A percentile compares a stretch with the other conserved stretches of the same genome.
Evolutionary conservation across 2,113 vertebrate genomes (phyloP).

Genomic region (Plestiodon gilberti): DNA sequence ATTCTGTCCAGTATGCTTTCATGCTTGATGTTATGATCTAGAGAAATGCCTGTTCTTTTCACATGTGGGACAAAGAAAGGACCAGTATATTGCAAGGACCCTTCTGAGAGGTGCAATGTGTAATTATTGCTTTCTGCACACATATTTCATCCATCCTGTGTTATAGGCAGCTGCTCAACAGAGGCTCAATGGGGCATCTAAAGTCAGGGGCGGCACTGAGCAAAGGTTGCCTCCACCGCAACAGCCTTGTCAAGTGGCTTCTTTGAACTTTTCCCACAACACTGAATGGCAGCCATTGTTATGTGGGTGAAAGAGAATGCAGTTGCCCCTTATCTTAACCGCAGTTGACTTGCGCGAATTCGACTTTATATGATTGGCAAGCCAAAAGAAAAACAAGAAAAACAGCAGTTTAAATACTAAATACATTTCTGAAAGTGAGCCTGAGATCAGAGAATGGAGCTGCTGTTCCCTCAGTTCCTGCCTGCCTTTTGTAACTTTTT

Average conservation of each 20-base stretch:
- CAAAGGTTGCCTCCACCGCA: neutral
- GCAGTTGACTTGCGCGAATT: too few relatives aligned
- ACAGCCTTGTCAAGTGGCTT: neutral
- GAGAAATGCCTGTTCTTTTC: neutral
- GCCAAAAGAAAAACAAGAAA: too few relatives aligned
- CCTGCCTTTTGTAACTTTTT: too few relatives aligned
- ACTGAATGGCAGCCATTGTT: neutral
- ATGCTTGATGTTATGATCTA: neutral
- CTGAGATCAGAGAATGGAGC: too few relatives aligned
- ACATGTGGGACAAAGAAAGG: neutral
- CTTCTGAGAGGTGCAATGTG: neutral
- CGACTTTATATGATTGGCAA: too few relatives aligned
- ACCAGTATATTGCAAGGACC: neutral
- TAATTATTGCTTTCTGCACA: neutral
- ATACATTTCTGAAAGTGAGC: too few relatives aligned
- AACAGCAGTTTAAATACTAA: too few relatives aligned
- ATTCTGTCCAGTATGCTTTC: neutral
- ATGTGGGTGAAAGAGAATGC: neutral
- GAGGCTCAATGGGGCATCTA: neutral
- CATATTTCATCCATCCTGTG: neutral
- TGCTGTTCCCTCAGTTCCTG: too few relatives aligned
- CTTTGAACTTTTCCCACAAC: neutral
- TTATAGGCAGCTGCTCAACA: neutral
- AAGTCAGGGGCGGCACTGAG: neutral
- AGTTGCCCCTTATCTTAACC: too few relatives aligned